These are phyloP conservation scores for Fragum sueziense DNA, from an alignment of 2,888 invertebrate species.

Conservation along the genomic window DNA sequence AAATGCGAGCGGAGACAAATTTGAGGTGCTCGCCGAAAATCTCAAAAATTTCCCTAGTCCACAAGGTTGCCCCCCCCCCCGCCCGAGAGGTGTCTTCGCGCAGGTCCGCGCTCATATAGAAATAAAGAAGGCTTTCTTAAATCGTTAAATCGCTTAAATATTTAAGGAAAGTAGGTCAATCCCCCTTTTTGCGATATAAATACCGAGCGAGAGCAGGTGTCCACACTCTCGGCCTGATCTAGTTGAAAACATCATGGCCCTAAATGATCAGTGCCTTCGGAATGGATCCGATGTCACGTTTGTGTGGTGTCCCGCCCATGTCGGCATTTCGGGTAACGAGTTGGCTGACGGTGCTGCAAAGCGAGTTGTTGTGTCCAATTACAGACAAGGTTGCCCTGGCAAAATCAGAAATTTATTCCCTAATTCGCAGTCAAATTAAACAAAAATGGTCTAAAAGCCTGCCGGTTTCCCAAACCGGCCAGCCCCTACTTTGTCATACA, in stretches of 20 bases:
- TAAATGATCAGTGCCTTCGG: not conserved
- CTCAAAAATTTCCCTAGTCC: too few species aligned
- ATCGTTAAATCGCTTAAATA: too few species aligned
- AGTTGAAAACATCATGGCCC: not conserved
- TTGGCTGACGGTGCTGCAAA: conserved; percentile 13
- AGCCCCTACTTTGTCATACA: too few species aligned
- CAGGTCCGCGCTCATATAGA: too few species aligned
- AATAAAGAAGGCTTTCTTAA: too few species aligned
- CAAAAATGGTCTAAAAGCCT: not conserved
- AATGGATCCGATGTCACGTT: not conserved
- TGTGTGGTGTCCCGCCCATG: conserved; percentile 30
- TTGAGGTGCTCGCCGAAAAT: too few species aligned
- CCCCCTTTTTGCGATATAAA: too few species aligned
- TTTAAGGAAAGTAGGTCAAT: too few species aligned
- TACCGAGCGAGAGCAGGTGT: too few species aligned
- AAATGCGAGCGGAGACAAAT: too few species aligned
- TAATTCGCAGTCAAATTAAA: not conserved
- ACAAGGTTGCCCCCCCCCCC: too few species aligned
- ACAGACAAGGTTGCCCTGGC: not conserved
- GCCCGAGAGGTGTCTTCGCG: too few species aligned
- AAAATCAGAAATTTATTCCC: not conserved
- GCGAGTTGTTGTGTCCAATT: not conserved
- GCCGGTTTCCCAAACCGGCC: not conserved
- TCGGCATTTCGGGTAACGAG: conserved; percentile 22
- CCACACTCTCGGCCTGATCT: conserved; percentile 17